Evolutionary conservation across 2,888 invertebrate genomes (phyloP), one percentile per base, ranked within the genome.

Genomic region (Ceratothoa steindachneri): DNA sequence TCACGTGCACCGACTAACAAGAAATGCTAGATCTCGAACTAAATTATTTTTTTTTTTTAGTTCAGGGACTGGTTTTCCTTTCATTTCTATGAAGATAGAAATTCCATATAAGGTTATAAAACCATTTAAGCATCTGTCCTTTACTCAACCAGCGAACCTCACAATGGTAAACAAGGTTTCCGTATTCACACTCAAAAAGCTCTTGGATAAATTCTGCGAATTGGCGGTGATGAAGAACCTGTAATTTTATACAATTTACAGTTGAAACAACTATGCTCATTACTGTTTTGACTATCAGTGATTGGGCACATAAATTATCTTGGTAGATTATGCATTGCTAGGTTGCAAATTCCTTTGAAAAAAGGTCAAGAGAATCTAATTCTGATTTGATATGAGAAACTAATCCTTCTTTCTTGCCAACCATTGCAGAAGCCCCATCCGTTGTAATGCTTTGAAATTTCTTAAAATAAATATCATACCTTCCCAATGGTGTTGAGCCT

Each of bases 131-230:
- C 72, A 67, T 72, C 52, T 5, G 67, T 29, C 22, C 72, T 68
- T 68, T 67, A 52, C 72, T 67, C 30, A 72, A 30, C 72, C 72
- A 52, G 29, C 72, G 24, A 22, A 53, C 67, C 67, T 72, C 72
- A 67, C 72, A 72, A 67, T 41, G 15, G n/a, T n/a, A n/a, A n/a
- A n/a, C n/a, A n/a, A n/a, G n/a, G n/a, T n/a, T 41, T 41, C 15
- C 7, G 7, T 41, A 41, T 41, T 41, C 41, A 41, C 9, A 41
- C 41, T 41, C 41, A n/a, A n/a, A n/a, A 41, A 41, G 41, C 15
- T 41, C 41, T 15, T 41, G 41, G 15, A 41, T 41, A 41, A 9
- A 41, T 41, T 41, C 41, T 41, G 7, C 15, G 41, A 41, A 41
- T 41, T 41, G 15, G 41, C 41, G 9, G 41, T 41, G 41, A 41